Conservation (phyloP, 2,888 invertebrate species). For the Hemithea aestivaria region DNA sequence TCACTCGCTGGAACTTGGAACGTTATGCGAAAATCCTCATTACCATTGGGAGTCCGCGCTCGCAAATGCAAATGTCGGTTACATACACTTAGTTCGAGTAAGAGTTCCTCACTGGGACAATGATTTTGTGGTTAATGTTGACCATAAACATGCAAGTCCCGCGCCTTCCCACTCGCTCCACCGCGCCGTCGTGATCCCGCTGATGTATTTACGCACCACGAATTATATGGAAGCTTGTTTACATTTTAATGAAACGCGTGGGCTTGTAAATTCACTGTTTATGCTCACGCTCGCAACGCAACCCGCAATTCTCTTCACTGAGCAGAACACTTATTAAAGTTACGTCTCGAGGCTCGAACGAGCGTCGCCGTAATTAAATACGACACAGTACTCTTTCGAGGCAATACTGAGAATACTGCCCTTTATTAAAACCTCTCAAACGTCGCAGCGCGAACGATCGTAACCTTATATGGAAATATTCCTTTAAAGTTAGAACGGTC, state of each 20-base stretch:
- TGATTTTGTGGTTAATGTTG: constrained; percentile 50
- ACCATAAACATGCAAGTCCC: constrained; percentile 56
- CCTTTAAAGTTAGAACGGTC: too few relatives aligned
- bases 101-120: constrained; percentile 40
- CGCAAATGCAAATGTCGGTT: constrained; percentile 29
- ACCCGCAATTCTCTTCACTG: constrained; percentile 34
- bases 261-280: constrained; percentile 52
- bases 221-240: constrained; percentile 62
- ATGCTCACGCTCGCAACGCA: constrained; percentile 38
- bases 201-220: constrained; percentile 57
- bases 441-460: constrained; percentile 6
- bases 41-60: constrained; percentile 9
- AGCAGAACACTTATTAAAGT: constrained; percentile 34
- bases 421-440: constrained; percentile 21
- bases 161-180: constrained; percentile 10
- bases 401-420: constrained; percentile 15
- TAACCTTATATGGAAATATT: too few relatives aligned
- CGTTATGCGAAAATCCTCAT: constrained; percentile 12
- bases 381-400: constrained; percentile 21
- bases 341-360: constrained; percentile 32
- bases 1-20: too few relatives aligned
- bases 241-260: constrained; percentile 64
- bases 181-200: constrained; percentile 38
- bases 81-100: constrained; percentile 32
- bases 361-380: constrained; percentile 38